Evolutionary conservation across 2,797 vertebrate species (phyloP), one percentile per base, ranked within the genome.

Genomic region (Chromis chromis): DNA sequence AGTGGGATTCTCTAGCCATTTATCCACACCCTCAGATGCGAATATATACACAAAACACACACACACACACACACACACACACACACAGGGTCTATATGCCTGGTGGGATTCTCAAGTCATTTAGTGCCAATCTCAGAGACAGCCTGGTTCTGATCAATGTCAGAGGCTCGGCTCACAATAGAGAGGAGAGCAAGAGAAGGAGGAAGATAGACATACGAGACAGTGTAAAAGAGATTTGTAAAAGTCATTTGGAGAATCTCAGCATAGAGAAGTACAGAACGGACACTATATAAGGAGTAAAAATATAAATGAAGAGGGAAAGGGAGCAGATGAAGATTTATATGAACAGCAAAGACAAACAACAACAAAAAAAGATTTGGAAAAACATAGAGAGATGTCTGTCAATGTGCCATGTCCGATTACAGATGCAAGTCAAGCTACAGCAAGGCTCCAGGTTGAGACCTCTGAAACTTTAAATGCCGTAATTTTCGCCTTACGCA

Each of bases 1-100:
- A 2, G 65, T 74, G 63, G 84, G 88, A 78, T 81, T 72, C 61
- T 67, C 48, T 17, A 65, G 72, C 84, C 76, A 85, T 88, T 88
- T 80, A 80, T 85, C 79, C 60, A 27, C 64, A 25, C 61, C 33
- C 70, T 70, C 40, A 28, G 44, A 84, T 78, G 76, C 9, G 31
- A 68, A 77, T 21, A 25, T 75, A 64, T 31, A 39, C 65, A 62
- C 69, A 55, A 65, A 17, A 7, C 61, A 31, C 64, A 25, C 63
- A 33, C 70, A 68, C 39, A 27, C n/a, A 36, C 78, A 67, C 28
- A 48, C 65, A 59, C 71, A 61, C 60, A 53, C 63, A 49, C 56
- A 59, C 75, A 54, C 39, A 12, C 27, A 56, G 27, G 12, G 62
- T 50, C 42, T 50, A 6, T 36, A 12, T 25, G 40, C 66, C 63